A percentile compares a stretch with the other conserved stretches of the same genome.
phyloP scores from a whole-genome alignment of 2,113 vertebrate species.

The Romanogobio albipinnatus region DNA sequence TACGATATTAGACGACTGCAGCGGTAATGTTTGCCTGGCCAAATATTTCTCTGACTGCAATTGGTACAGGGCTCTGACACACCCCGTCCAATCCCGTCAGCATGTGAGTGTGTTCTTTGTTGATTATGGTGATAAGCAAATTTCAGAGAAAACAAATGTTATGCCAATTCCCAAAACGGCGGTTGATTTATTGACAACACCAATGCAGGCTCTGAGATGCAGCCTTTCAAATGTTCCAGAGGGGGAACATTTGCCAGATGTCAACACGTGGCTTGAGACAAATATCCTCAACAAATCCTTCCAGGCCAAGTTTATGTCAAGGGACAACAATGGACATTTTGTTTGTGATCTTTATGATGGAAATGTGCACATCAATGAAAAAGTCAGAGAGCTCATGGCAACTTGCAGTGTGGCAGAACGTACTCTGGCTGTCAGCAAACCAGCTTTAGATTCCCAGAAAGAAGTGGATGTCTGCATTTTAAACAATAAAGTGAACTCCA shows the following conservation, averaged over 20 bases:
- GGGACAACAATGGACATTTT: conserved; percentile 78
- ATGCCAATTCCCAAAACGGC: conserved; percentile 78
- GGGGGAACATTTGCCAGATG: conserved; percentile 68
- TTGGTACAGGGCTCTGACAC: conserved; percentile 81
- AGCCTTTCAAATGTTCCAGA: conserved; percentile 75
- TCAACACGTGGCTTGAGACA: conserved; percentile 80
- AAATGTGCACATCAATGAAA: conserved; percentile 78
- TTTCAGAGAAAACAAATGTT: conserved; percentile 77
- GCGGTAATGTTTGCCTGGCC: conserved; percentile 77
- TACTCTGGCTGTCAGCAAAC: neutral
- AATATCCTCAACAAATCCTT: conserved; percentile 76
- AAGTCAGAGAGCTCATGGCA: conserved; percentile 78
- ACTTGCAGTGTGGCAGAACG: conserved; percentile 52
- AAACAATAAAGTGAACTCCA: neutral
- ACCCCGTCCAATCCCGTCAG: conserved; percentile 69
- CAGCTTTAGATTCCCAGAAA: neutral
- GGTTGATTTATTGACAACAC: conserved; percentile 80
- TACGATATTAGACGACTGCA: neutral
- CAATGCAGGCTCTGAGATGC: conserved; percentile 89
- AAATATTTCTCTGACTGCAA: conserved; percentile 82
- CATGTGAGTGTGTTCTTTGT: conserved; percentile 83
- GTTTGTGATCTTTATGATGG: conserved; percentile 84
- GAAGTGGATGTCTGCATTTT: neutral
- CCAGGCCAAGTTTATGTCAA: conserved; percentile 76
- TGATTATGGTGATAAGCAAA: conserved; percentile 86